phyloP scores from a whole-genome alignment of 1,140 invertebrate species.

The Augochlora pura region DNA sequence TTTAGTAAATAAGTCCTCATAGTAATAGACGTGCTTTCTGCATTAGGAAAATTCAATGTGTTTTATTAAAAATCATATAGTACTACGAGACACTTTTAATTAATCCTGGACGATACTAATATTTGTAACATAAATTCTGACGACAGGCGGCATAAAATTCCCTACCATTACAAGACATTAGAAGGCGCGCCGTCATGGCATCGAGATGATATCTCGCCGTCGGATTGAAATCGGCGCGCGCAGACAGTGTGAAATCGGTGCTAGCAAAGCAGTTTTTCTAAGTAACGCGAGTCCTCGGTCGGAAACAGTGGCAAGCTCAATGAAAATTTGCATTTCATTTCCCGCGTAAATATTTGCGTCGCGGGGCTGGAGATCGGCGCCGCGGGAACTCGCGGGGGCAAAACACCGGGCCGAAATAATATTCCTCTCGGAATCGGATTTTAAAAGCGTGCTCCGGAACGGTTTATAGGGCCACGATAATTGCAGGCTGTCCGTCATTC shows the following conservation, averaged over 20 bases:
- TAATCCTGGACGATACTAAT: too few species aligned
- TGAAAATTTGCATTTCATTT: conserved; percentile 58
- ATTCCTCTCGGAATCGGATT: conserved; percentile 39
- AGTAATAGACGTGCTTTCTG: too few species aligned
- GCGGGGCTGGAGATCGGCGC: neutral
- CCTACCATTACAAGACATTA: too few species aligned
- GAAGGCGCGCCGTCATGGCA: too few species aligned
- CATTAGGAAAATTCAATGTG: too few species aligned
- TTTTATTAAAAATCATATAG: too few species aligned
- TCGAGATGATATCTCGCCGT: too few species aligned
- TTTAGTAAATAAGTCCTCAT: too few species aligned
- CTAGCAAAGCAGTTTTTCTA: neutral
- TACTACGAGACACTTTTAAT: too few species aligned
- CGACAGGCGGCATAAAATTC: too few species aligned
- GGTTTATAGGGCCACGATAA: conserved; percentile 25
- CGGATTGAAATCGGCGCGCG: too few species aligned
- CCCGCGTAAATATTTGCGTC: conserved; percentile 50
- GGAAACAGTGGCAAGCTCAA: neutral
- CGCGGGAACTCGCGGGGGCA: neutral
- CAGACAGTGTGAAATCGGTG: neutral
- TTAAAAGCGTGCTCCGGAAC: conserved; percentile 27
- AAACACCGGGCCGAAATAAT: conserved; percentile 32
- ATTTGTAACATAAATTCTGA: too few species aligned
- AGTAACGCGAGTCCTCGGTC: neutral
- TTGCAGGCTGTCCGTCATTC: conserved; percentile 27